Evolutionary conservation across 1,140 invertebrate genomes (phyloP), one percentile per base, ranked within the genome.

Genomic region (Metaphire vulgaris): DNA sequence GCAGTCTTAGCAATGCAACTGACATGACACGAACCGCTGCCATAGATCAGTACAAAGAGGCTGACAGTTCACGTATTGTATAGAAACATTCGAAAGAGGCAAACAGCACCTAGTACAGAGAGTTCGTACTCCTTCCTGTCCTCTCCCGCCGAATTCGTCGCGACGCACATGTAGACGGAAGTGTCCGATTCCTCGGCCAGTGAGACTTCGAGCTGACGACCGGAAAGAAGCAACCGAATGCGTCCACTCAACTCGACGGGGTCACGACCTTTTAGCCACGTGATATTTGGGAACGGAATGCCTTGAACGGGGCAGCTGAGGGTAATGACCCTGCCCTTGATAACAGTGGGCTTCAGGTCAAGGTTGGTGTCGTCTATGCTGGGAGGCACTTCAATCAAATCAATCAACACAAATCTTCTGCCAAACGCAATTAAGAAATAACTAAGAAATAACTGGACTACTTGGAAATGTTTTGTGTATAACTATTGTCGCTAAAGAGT

Each of bases 151-250:
- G 80, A 79, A 80, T 88, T 88, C 2, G 79, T 79, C 28, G 87
- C 89, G 28, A 85, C 76, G 80, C 89, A 89, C 2, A 81, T 85
- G 80, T 89, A 89, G 14, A 77, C 79, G 6, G 84, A 88, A 67
- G 83, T 80, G 72, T 88, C 86, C 66, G 79, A 80, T 32, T 84
- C 79, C 71, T 82, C 80, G 1, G 86, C 84, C 34, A 83, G 80
- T 2, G 79, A 79, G 31, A 88, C 81, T 30, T 85, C 81, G 30
- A 89, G 79, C 56, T 83, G 79, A 16, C 78, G 76, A 2, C 82
- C 82, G 69, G 69, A 69, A 79, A 82, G 2, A 67, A 79, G 72
- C 79, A 82, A 6, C 69, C 41, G n/a, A 68, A 77, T 15, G 33
- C 79, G 68, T 77, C 74, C 2, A 33, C 41, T n/a, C 41, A 73